Conservation (phyloP, 23 tunicate species). For the Diplosoma virens region DNA sequence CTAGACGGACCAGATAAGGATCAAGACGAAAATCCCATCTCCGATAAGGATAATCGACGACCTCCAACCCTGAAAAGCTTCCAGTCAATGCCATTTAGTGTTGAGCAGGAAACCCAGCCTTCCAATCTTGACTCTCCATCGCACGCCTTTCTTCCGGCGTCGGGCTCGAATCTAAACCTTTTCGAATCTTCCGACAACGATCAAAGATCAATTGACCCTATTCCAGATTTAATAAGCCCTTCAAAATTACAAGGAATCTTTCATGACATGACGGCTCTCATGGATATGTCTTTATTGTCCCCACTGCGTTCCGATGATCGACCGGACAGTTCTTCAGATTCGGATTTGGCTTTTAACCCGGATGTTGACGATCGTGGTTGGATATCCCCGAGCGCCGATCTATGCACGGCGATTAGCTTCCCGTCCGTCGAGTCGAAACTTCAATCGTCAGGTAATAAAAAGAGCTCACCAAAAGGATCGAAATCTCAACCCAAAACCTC, state of each 20-base stretch:
- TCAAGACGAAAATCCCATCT: not conserved
- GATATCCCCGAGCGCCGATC: slow-evolving; percentile 67
- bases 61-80: slow-evolving; percentile 14
- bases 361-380: slow-evolving; percentile 26
- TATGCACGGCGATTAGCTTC: slow-evolving; percentile 81
- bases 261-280: not conserved
- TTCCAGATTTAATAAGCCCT: slow-evolving; percentile 8
- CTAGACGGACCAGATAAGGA: not conserved
- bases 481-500: not conserved
- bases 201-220: too few species aligned
- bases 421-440: not conserved
- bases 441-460: not conserved
- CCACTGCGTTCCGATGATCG: not conserved
- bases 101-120: slow-evolving; percentile 10
- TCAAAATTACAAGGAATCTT: not conserved
- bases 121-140: not conserved
- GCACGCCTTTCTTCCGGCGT: not conserved
- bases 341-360: not conserved
- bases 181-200: not conserved
- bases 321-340: not conserved
- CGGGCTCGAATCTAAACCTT: not conserved
- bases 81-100: slow-evolving; percentile 40
- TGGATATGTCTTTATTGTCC: not conserved
- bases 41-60: not conserved
- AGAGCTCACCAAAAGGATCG: too few species aligned